Base-by-base conservation (phyloP, 2,888 invertebrate genomes). In the Hylaea fasciaria region DNA sequence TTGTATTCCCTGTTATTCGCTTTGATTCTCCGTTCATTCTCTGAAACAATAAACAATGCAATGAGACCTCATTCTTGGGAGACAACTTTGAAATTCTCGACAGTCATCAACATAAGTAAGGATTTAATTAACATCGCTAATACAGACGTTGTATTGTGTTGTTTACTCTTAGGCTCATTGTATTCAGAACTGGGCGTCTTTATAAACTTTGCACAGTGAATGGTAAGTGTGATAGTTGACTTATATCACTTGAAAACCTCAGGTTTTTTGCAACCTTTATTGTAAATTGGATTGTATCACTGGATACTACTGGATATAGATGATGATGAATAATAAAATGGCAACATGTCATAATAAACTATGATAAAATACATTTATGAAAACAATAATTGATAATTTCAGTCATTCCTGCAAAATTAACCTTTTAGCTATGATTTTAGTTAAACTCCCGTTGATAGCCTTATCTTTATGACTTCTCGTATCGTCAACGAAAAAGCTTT, bases 1-100 rank as follows among this genome's bases (percentile, higher is more conserved):
- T 99, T 99, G 93, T 96, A 98, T 85, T 95, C 96, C 88, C 97
- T 95, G 94, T 99, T 97, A 93, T 99, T 99, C 82, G 98, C 98
- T 93, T 96, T 96, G 86, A 99, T 98, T 94, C 96, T 95, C 93
- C 99, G 95, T 94, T 98, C 98, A 92, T 97, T 96, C 94, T 98
- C 99, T 99, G 95, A 52, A 95, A 95, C 85, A 89, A 88, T 83
- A 89, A 84, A 82, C 72, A 77, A 72, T 52, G 54, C 59, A 57
- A 57, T 73, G 44, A 73, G 59, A 64, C 45, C 56, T 57, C 57
- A 64, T 57, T 56, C 58, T 32, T 10, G 32, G 9, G 32, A 32
- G 32, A 32, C 56, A 44, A 46, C 59, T 58, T 57, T 46, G 50
- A 57, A 40, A 55, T 50, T 22, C 44, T 48, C 47, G 13, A 56